Evolutionary conservation across 2,113 vertebrate genomes (phyloP).

Genomic region (Scophthalmus maximus): DNA sequence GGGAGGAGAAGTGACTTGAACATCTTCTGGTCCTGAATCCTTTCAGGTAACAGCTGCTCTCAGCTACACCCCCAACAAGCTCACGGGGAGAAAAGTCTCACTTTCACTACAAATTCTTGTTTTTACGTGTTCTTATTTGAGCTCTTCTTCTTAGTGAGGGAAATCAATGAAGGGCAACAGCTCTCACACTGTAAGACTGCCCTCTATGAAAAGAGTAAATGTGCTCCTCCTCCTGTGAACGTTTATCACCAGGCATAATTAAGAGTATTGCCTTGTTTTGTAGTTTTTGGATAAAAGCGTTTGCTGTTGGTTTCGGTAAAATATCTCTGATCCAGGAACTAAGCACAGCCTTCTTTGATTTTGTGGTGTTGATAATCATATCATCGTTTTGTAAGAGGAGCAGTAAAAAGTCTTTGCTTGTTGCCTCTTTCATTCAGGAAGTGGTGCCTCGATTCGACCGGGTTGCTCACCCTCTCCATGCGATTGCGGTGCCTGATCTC

Average conservation of each 20-base stretch:
- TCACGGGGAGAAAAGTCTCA: too few species aligned
- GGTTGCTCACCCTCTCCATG: conserved; percentile 91
- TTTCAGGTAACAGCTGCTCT: too few species aligned
- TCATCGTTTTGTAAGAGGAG: background rate
- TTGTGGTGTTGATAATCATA: background rate
- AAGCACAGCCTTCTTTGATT: background rate
- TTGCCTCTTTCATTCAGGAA: background rate
- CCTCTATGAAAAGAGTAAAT: background rate
- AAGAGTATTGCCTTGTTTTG: background rate
- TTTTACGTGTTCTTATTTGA: too few species aligned
- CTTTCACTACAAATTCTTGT: too few species aligned
- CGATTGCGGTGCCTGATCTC: conserved; percentile 95
- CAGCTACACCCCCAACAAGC: too few species aligned
- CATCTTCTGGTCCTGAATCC: too few species aligned
- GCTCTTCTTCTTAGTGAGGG: too few species aligned
- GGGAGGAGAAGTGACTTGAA: too few species aligned
- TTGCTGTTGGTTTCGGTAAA: background rate
- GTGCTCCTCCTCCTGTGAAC: background rate
- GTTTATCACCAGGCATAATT: background rate
- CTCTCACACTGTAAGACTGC: too few species aligned
- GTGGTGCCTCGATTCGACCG: background rate
- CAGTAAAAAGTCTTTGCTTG: background rate
- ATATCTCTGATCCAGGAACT: background rate
- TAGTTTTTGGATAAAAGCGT: background rate
- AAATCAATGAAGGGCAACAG: too few species aligned